phyloP scores from a whole-genome alignment of 23 tunicate genomes.

The Halocynthia aurantium region DNA sequence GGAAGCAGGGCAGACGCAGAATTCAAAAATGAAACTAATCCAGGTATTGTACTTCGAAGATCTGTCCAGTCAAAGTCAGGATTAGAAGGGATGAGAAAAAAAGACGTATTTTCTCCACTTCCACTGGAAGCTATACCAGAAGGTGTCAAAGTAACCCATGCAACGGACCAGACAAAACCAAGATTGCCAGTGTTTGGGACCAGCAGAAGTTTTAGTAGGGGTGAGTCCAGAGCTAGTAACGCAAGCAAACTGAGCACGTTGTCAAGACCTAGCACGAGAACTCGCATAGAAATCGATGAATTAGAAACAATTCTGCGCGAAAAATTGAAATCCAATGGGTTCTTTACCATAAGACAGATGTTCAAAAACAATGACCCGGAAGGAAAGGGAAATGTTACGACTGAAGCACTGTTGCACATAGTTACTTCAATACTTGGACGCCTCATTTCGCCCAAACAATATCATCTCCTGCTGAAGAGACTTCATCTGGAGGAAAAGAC shows the following conservation, averaged over 20 bases:
- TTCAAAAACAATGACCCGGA: conserved; percentile 94
- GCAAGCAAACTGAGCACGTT: conserved; percentile 42
- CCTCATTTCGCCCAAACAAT: conserved; percentile 66
- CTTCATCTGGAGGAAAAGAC: conserved; percentile 52
- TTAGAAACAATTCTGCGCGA: conserved; percentile 39
- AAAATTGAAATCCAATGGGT: conserved; percentile 74
- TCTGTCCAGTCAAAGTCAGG: not conserved
- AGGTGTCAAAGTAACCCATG: conserved; percentile 66
- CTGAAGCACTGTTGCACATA: conserved; percentile 80
- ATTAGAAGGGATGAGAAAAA: conserved; percentile 25
- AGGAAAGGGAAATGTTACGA: conserved; percentile 82
- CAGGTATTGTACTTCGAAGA: not conserved
- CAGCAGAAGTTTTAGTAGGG: conserved; percentile 48
- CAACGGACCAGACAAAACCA: conserved; percentile 66
- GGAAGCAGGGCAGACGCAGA: conserved; percentile 35
- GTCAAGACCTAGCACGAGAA: conserved; percentile 83
- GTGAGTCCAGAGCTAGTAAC: conserved; percentile 73
- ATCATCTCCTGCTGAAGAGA: conserved; percentile 63
- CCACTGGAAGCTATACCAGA: conserved; percentile 74
- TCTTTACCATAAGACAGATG: conserved; percentile 66
- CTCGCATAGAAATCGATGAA: conserved; percentile 81
- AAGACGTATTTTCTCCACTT: conserved; percentile 56
- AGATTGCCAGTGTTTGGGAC: conserved; percentile 79
- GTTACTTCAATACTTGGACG: conserved; percentile 62
- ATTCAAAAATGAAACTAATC: not conserved